Base-by-base conservation (phyloP, 2,888 invertebrate genomes). In the Zaprionus obscuricornis region DNA sequence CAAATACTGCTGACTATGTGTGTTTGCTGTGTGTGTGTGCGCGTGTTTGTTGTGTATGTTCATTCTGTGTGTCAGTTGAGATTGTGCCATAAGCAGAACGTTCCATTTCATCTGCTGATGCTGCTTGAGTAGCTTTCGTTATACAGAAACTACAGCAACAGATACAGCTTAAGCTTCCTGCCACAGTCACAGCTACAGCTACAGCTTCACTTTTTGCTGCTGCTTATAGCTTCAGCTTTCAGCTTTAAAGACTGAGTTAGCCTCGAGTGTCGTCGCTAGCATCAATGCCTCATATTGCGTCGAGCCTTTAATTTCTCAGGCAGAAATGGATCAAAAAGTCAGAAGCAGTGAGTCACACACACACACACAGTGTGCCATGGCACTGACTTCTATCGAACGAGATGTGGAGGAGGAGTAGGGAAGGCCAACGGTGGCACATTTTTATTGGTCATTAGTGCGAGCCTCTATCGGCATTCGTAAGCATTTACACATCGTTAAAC, bases 401-500 rank as follows among this genome's bases (percentile, higher is more conserved):
- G 16, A 34, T 34, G 5, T 17, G 17, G 31, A 40, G 27, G 17
- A 11, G 27, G 4, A 11, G 31, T 31, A n/a, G 11, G 4, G 31
- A 14, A n/a, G 16, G 31, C 34, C 47, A 36, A 31, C 57, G 66
- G 64, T 66, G 74, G 72, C 63, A 83, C 73, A 81, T 73, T 82
- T 83, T 82, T 84, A 82, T 82, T 82, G 84, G 81, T 81, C 81
- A 83, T 84, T 81, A 83, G 81, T 73, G 66, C 56, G 73, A 54
- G 75, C 73, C 81, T 81, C 73, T 77, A 82, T 84, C 84, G 73
- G 75, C 76, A 75, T 84, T 84, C 81, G 81, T 78, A 82, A 78
- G 84, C 84, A 85, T 82, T 84, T 84, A 84, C 82, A 84, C 82
- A 82, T 82, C 85, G 85, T 82, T 82, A 84, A 82, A 84, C 82